Percentiles rank a stretch among this genome's conserved stretches.
Evolutionary conservation across 2,888 invertebrate genomes (phyloP).

Genomic region (Elgonia sp.): DNA sequence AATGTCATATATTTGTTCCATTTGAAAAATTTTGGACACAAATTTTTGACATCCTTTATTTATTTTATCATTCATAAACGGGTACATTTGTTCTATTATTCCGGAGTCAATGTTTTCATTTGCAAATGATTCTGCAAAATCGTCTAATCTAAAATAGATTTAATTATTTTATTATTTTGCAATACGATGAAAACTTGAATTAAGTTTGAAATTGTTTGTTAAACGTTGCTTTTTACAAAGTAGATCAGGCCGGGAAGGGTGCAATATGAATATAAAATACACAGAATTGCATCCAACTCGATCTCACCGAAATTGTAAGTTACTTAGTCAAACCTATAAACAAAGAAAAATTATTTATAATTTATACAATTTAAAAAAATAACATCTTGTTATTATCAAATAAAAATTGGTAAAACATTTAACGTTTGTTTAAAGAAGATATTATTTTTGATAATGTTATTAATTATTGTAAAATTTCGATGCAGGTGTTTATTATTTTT

Average conservation of each 20-base stretch:
- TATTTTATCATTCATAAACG: conserved; percentile 25
- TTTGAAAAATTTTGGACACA: not conserved
- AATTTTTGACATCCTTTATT: conserved; percentile 1
- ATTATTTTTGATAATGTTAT: too few relatives aligned
- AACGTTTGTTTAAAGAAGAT: too few relatives aligned
- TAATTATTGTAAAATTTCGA: too few relatives aligned
- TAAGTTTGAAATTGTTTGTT: not conserved
- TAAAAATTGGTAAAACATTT: too few relatives aligned
- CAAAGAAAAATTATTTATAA: not conserved
- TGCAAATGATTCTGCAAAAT: conserved; percentile 25
- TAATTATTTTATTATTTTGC: not conserved
- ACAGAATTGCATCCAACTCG: conserved; percentile 62
- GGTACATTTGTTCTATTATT: conserved; percentile 9
- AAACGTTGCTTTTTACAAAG: conserved; percentile 32
- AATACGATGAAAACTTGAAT: not conserved
- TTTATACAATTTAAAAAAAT: too few relatives aligned
- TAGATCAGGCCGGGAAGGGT: conserved; percentile 69
- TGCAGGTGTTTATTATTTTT: too few relatives aligned
- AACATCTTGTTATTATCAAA: too few relatives aligned
- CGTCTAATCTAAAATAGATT: conserved; percentile 45
- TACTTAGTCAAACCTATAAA: conserved; percentile 23
- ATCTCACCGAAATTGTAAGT: conserved; percentile 41
- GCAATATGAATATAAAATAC: conserved; percentile 63
- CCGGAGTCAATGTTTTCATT: conserved; percentile 13
- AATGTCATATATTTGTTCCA: conserved; percentile 39